Evolutionary conservation across 1,140 invertebrate species (phyloP), one percentile per base, ranked within the genome.

Genomic region (Anastrepha obliqua): DNA sequence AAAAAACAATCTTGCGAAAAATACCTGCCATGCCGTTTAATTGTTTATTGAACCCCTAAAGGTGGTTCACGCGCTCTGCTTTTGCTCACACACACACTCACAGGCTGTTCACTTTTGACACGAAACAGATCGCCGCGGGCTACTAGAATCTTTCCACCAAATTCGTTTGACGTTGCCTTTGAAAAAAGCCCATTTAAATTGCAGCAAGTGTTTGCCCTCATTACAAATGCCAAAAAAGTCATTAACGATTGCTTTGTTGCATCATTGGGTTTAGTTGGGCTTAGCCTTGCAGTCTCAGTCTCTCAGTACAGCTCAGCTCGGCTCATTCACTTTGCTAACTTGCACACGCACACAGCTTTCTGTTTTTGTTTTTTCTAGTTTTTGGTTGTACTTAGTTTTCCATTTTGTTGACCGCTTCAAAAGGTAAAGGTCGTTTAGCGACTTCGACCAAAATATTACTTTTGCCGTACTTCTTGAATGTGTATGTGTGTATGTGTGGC

Each of bases 371-470:
- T 55, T 55, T 55, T 62, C 4, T 15, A 0, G 6, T 81, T n/a
- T 55, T 55, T 29, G 44, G 5, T 81, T 55, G 42, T 74, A 11
- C 5, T 6, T 13, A 74, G 9, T 44, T 29, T 74, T 74, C n/a
- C 8, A 15, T 7, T 39, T 58, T 58, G 17, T 58, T 58, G 74
- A 7, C 11, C 74, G 7, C 42, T 81, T 51, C 17, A 2, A 81
- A 81, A 55, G 51, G 74, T 81, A 81, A 81, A 81, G 74, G 74
- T 55, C 74, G 74, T 81, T 81, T 47, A 81, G 74, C n/a, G 74
- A 81, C 74, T 81, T 81, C 44, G 8, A 8, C 17, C 3, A 51
- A 51, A 81, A 81, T 55, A 55, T 55, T 29, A 29, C 29, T 29
- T 55, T 29, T 55, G n/a, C 11, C 2, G 20, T 55, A 44, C 47